These are phyloP conservation scores for Vespertilio murinus DNA, from an alignment of 2,797 vertebrate species.

Conservation along the genomic window DNA sequence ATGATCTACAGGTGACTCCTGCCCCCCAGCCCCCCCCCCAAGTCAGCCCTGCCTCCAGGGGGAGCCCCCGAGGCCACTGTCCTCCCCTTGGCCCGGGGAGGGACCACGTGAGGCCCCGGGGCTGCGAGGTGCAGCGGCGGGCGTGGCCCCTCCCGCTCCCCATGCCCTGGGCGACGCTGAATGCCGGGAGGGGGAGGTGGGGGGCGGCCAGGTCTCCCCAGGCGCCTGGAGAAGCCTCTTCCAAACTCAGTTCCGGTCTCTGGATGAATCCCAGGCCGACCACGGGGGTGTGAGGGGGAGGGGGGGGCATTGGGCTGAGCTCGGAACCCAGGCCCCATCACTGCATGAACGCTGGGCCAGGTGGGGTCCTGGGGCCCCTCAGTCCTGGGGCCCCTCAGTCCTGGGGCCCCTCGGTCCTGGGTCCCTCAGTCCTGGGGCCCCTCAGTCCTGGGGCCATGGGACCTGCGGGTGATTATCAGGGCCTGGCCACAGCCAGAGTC, in stretches of 20 bases:
- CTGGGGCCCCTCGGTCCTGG: too few species aligned
- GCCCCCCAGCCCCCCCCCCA: background rate
- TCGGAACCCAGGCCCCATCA: background rate
- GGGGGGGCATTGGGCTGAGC: accelerated
- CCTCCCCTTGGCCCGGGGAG: background rate
- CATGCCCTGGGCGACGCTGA: background rate
- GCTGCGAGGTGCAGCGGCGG: background rate
- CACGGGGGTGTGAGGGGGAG: background rate
- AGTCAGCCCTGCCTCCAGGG: background rate
- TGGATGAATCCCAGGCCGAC: background rate
- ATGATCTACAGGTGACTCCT: constrained; percentile 97
- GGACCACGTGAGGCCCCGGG: background rate
- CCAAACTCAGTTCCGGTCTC: background rate
- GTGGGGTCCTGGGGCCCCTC: background rate
- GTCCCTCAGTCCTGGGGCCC: too few species aligned
- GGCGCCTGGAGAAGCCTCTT: background rate
- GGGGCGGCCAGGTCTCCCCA: background rate
- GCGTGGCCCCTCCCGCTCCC: too few species aligned
- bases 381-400: too few species aligned
- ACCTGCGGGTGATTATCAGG: background rate
- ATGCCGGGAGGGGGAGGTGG: background rate
- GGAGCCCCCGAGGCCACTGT: background rate
- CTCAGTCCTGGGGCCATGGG: background rate
- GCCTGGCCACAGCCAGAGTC: background rate
- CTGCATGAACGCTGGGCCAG: background rate